Conservation (phyloP, 2,797 vertebrate genomes). For the Protonibea diacanthus region DNA sequence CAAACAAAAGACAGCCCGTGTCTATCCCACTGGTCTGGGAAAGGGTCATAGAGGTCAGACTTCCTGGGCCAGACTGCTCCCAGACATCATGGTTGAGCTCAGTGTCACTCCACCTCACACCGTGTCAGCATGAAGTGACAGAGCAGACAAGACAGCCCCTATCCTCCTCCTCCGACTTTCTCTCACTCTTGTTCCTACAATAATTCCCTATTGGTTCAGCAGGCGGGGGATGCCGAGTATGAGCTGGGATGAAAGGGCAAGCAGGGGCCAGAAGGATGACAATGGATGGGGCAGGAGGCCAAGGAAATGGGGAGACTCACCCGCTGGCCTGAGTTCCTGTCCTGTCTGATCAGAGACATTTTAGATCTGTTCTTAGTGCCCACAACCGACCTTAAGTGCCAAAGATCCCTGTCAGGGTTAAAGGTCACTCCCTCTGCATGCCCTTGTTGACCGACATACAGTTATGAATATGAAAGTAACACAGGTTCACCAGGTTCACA, state of each 20-base stretch:
- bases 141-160: slow-evolving; percentile 64
- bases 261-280: slow-evolving; percentile 65
- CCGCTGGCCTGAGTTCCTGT: slow-evolving; percentile 65
- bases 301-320: slow-evolving; percentile 63
- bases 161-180: slow-evolving; percentile 36
- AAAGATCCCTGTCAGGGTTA: slow-evolving; percentile 90
- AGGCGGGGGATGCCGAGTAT: slow-evolving; percentile 70
- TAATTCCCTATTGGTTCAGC: slow-evolving; percentile 70
- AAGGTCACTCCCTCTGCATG: slow-evolving; percentile 81
- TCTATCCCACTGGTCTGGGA: slow-evolving; percentile 60
- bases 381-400: slow-evolving; percentile 80
- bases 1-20: slow-evolving; percentile 65
- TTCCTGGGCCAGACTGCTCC: slow-evolving; percentile 71
- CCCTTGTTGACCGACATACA: slow-evolving; percentile 38
- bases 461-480: slow-evolving; percentile 32
- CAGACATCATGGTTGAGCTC: slow-evolving; percentile 75
- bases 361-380: slow-evolving; percentile 84
- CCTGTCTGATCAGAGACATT: slow-evolving; percentile 72
- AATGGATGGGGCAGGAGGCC: slow-evolving; percentile 73
- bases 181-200: slow-evolving; percentile 53
- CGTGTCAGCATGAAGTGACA: slow-evolving; percentile 83
- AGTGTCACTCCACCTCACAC: slow-evolving; percentile 81
- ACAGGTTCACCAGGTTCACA: slow-evolving; percentile 45
- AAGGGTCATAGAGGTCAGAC: slow-evolving; percentile 73
- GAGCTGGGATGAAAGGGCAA: slow-evolving; percentile 67